These are phyloP conservation scores for Imbricaverruca yamaguchii DNA, from an alignment of 2,888 invertebrate species.

Conservation along the genomic window DNA sequence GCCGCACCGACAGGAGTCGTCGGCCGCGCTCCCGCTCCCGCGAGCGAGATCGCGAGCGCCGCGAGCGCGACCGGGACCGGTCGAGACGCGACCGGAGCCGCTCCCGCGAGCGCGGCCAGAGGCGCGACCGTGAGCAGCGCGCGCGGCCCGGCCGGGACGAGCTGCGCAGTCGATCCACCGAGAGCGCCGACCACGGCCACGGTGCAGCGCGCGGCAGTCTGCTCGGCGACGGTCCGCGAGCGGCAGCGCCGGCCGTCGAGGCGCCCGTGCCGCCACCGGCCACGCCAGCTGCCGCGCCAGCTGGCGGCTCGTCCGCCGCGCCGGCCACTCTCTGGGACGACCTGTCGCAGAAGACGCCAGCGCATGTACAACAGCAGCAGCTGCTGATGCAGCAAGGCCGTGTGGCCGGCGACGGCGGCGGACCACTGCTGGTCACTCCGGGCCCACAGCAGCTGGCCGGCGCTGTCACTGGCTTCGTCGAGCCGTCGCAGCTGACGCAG, in stretches of 20 bases:
- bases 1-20: slow-evolving; percentile 29
- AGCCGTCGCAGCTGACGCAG: no score
- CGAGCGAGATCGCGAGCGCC: slow-evolving; percentile 42
- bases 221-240: background rate
- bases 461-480: no score
- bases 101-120: slow-evolving; percentile 46
- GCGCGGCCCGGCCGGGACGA: background rate
- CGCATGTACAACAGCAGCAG: slow-evolving; percentile 24
- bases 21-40: slow-evolving; percentile 45
- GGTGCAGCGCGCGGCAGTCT: background rate
- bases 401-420: background rate
- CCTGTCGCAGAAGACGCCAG: background rate
- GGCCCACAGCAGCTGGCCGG: no score
- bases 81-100: slow-evolving; percentile 45
- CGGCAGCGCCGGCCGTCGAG: no score
- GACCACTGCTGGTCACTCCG: no score
- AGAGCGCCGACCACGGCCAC: no score
- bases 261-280: no score
- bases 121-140: background rate
- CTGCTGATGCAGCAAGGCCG: background rate
- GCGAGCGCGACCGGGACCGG: slow-evolving; percentile 39
- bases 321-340: background rate
- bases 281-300: background rate
- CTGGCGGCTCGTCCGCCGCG: background rate
- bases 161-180: background rate